These are phyloP conservation scores for Theocolax elegans DNA, from an alignment of 1,140 invertebrate species.

Conservation along the genomic window DNA sequence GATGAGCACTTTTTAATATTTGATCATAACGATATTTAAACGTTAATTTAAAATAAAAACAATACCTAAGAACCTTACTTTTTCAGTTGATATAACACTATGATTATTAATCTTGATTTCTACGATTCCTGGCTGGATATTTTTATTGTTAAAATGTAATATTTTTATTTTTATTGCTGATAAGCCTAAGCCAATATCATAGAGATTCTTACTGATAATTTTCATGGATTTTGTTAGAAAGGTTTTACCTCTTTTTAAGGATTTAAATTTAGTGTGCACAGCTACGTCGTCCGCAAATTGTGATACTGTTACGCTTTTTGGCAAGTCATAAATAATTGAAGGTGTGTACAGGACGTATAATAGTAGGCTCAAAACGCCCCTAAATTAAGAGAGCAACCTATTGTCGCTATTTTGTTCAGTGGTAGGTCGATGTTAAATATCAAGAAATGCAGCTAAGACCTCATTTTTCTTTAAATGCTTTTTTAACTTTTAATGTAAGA, in stretches of 20 bases:
- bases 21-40: too few species aligned
- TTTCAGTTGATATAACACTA: neutral
- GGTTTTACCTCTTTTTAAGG: neutral
- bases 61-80: neutral
- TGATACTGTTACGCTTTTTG: neutral
- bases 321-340: neutral
- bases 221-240: neutral
- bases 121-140: neutral
- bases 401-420: neutral
- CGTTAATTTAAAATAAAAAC: neutral
- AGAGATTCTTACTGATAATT: neutral
- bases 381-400: neutral
- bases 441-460: constrained; percentile 1
- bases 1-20: too few species aligned
- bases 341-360: neutral
- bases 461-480: too few species aligned
- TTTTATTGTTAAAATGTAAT: neutral
- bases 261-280: neutral
- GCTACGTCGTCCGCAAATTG: constrained; percentile 19
- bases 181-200: neutral
- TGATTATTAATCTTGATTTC: neutral
- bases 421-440: neutral
- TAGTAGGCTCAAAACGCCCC: neutral
- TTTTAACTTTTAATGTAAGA: too few species aligned
- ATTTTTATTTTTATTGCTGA: neutral